phyloP scores from a whole-genome alignment of 2,888 invertebrate genomes.

The Pyrrhosoma nymphula region DNA sequence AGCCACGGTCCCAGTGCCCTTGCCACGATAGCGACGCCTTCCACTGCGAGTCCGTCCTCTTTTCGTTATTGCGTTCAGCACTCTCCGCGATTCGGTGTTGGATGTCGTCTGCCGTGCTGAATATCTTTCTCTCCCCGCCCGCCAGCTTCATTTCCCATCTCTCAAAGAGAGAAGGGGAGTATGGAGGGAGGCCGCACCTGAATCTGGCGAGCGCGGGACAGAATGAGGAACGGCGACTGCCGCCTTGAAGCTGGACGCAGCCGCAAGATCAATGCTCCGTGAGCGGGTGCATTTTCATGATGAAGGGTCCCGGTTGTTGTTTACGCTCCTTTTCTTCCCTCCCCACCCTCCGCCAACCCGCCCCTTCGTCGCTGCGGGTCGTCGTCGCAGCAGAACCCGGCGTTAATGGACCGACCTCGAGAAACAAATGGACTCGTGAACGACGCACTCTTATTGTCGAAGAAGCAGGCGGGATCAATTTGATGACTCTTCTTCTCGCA shows the following conservation, averaged over 20 bases:
- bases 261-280: not conserved
- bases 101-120: not conserved
- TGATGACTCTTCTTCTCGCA: not conserved
- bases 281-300: not conserved
- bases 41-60: not conserved
- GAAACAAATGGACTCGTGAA: not conserved
- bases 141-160: not conserved
- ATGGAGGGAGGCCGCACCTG: not conserved
- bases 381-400: not conserved
- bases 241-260: not conserved
- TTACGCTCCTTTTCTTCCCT: not conserved
- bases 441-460: not conserved
- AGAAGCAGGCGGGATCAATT: not conserved
- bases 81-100: not conserved
- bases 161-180: not conserved
- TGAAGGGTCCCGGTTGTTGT: not conserved
- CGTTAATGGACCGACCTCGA: not conserved
- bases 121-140: not conserved
- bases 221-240: not conserved
- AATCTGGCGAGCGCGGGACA: not conserved
- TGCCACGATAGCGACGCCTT: not conserved
- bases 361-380: not conserved
- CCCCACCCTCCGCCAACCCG: not conserved
- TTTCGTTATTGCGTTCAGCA: not conserved
- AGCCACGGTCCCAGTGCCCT: not conserved